Percentiles rank a stretch among this genome's conserved stretches.
phyloP scores from a whole-genome alignment of 2,797 vertebrate species.

The Sus cebifrons region DNA sequence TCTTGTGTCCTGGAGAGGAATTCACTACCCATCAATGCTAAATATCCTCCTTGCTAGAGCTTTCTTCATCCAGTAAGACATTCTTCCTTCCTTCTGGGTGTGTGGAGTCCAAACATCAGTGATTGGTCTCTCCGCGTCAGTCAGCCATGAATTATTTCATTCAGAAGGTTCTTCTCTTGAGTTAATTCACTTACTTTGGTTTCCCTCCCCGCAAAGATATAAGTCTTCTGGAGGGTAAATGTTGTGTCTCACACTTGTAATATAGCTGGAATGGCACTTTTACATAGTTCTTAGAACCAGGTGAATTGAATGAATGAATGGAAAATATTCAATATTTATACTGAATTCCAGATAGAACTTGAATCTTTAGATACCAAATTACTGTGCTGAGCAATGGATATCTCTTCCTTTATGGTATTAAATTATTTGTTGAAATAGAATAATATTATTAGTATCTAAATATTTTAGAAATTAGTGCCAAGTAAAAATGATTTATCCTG shows the following conservation, averaged over 20 bases:
- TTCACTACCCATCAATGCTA: background rate
- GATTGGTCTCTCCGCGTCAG: background rate
- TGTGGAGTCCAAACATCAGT: background rate
- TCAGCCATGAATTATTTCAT: background rate
- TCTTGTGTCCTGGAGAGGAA: background rate
- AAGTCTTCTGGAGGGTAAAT: background rate
- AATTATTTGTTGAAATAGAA: background rate
- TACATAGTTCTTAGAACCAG: background rate
- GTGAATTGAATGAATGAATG: background rate
- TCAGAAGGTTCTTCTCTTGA: background rate
- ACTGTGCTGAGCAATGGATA: background rate
- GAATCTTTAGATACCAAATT: background rate
- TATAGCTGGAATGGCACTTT: background rate
- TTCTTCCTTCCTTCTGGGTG: background rate
- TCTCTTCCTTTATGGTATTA: background rate
- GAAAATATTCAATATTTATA: background rate
- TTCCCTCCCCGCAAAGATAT: conserved; percentile 26
- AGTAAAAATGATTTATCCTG: conserved; percentile 30
- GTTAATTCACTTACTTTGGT: conserved; percentile 33
- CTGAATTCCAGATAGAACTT: conserved; percentile 27
- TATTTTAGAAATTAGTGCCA: conserved; percentile 50
- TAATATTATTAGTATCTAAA: background rate
- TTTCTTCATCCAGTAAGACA: background rate
- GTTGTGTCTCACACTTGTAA: background rate
- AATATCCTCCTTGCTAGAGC: background rate